These are phyloP conservation scores for Ammodytes marinus DNA, from an alignment of 2,113 vertebrate genomes.

Conservation along the genomic window DNA sequence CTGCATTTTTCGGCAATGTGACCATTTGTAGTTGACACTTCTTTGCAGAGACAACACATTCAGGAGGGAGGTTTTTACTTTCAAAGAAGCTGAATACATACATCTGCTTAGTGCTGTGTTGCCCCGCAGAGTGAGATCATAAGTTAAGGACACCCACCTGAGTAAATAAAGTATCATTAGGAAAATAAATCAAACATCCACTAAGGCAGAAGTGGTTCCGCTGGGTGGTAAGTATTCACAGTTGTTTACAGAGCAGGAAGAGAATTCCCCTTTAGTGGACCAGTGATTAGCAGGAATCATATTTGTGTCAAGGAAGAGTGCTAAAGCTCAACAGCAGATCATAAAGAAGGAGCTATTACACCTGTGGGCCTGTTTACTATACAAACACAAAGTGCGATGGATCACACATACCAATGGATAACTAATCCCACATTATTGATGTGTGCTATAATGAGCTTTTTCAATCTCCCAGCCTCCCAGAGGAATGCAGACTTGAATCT, in stretches of 20 bases:
- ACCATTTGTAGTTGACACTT: background rate
- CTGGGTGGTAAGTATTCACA: background rate
- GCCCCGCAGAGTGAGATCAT: background rate
- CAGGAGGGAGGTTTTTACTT: background rate
- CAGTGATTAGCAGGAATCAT: no score
- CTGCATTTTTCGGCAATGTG: background rate
- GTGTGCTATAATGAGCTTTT: conserved; percentile 69
- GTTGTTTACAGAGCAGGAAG: background rate
- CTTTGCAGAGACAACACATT: background rate
- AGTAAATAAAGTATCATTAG: background rate
- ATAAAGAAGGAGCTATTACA: conserved; percentile 23
- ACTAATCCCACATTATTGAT: conserved; percentile 65
- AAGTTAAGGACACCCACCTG: background rate
- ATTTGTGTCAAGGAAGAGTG: background rate
- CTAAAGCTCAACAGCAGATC: conserved; percentile 15
- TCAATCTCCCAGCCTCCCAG: conserved; percentile 42
- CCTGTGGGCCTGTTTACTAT: conserved; percentile 32
- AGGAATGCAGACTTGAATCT: conserved; percentile 47
- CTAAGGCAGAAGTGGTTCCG: background rate
- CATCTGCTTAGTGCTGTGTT: background rate
- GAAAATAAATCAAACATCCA: background rate
- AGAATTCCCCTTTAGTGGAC: background rate
- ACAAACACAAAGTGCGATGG: background rate
- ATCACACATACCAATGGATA: conserved; percentile 30
- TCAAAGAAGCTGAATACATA: background rate